Base-by-base conservation (phyloP, 2,797 vertebrate genomes). In the Arnoldichthys spilopterus region DNA sequence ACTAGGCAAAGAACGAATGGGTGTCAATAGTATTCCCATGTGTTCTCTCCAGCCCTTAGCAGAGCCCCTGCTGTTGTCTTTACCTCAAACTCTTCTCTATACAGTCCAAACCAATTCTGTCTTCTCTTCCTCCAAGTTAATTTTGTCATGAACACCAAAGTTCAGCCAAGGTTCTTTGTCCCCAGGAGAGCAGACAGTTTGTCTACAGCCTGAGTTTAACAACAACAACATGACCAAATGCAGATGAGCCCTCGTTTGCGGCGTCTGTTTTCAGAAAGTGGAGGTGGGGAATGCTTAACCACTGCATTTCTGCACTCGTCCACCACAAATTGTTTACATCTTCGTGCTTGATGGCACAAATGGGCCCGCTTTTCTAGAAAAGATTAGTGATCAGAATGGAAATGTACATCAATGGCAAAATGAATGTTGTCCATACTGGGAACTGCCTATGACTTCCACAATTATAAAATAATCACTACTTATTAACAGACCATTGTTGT, bases 91-190 rank as follows among this genome's bases (percentile, higher is more conserved):
- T n/a, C 63, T 45, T 45, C 49, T 18, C 32, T 70, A 64, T 12
- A 63, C 11, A 1, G 6, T 15, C 18, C 20, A 37, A 37, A 63
- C 18, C 61, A 37, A 1, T 7, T 1, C 34, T n/a, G 34, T 22
- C 18, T n/a, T 20, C 59, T 20, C 16, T 6, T 63, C 53, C n/a
- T 54, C 32, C 61, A 63, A 22, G 18, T 22, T 18, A 34, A n/a
- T 62, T 63, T 40, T 37, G 61, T 63, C 61, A 63, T 63, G 61
- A 63, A 37, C 32, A 11, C 20, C 9, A 43, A 69, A 62, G 72
- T 74, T 74, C 64, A 69, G 72, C 78, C 71, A 80, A 74, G 63
- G 68, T 80, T 80, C 78, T 43, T 30, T n/a, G 0, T 80, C 20
- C 49, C 63, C 70, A 3, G 12, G 53, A 66, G 34, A 76, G 68